Conservation (phyloP, 2,797 vertebrate genomes). For the Anguilla pacifica region DNA sequence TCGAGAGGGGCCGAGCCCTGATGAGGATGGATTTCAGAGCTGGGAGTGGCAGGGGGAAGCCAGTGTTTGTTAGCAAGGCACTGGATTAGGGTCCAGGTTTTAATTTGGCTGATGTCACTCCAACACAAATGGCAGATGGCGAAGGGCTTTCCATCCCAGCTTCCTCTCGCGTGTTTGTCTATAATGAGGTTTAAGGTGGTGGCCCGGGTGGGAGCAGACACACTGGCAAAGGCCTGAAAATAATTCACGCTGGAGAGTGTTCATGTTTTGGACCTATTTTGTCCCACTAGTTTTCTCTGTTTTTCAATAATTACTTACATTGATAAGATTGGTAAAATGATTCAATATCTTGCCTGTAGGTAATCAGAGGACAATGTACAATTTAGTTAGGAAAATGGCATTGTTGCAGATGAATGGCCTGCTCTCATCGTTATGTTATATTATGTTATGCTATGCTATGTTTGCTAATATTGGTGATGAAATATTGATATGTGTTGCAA, state of each 20-base stretch:
- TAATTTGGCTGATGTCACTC: conserved; percentile 17
- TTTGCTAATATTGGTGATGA: not conserved
- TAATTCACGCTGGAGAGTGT: not conserved
- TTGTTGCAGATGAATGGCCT: no score
- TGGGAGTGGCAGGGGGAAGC: not conserved
- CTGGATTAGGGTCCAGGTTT: not conserved
- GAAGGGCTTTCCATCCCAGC: not conserved
- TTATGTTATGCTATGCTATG: no score
- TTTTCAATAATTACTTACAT: not conserved
- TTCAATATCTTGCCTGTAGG: not conserved
- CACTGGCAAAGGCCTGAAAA: not conserved
- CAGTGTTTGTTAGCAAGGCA: not conserved
- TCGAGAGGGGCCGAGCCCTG: not conserved
- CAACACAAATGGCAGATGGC: conserved; percentile 1
- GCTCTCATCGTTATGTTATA: no score
- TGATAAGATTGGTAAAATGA: not conserved
- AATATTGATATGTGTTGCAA: not conserved
- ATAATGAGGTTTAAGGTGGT: not conserved
- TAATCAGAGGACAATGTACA: no score
- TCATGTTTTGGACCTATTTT: not conserved
- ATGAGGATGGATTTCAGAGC: conserved; percentile 11
- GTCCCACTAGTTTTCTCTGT: not conserved
- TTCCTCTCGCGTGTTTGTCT: not conserved
- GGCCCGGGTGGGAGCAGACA: not conserved
- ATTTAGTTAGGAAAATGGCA: no score